These are phyloP conservation scores for Apodemia mormo DNA, from an alignment of 2,888 invertebrate genomes.

Conservation along the genomic window DNA sequence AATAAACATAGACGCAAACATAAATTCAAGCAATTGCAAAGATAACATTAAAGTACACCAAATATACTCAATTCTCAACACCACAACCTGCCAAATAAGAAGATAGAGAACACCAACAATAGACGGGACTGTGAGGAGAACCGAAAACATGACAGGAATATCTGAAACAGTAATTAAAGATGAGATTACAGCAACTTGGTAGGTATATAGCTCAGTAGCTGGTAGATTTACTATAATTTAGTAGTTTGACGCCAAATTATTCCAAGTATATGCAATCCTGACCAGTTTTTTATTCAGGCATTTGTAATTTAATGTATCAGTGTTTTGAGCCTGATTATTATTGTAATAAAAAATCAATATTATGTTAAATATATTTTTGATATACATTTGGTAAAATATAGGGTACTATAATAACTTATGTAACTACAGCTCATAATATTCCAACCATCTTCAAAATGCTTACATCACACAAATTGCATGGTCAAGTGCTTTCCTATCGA, in stretches of 20 bases:
- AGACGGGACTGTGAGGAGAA: slow-evolving; percentile 92
- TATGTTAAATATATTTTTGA: too few relatives aligned
- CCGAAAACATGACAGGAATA: slow-evolving; percentile 90
- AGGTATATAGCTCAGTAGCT: not conserved
- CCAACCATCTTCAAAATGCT: too few relatives aligned
- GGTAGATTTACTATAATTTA: not conserved
- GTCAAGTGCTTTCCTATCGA: too few relatives aligned
- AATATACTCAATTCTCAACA: slow-evolving; percentile 93
- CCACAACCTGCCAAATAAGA: slow-evolving; percentile 92
- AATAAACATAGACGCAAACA: slow-evolving; percentile 90
- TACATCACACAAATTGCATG: too few relatives aligned
- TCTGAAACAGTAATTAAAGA: slow-evolving; percentile 74
- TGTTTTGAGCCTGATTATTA: not conserved
- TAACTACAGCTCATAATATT: too few relatives aligned
- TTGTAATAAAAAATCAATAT: too few relatives aligned
- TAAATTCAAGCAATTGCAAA: slow-evolving; percentile 89
- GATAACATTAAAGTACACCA: slow-evolving; percentile 92
- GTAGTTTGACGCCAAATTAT: not conserved
- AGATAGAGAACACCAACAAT: slow-evolving; percentile 92
- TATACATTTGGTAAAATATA: too few relatives aligned
- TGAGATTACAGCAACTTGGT: not conserved
- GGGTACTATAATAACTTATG: too few relatives aligned
- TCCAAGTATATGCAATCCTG: too few relatives aligned
- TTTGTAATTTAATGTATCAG: slow-evolving; percentile 30
- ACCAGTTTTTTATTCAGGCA: not conserved